Conservation (phyloP, 64 coral and sea anemone species). For the Montipora efflorescens region DNA sequence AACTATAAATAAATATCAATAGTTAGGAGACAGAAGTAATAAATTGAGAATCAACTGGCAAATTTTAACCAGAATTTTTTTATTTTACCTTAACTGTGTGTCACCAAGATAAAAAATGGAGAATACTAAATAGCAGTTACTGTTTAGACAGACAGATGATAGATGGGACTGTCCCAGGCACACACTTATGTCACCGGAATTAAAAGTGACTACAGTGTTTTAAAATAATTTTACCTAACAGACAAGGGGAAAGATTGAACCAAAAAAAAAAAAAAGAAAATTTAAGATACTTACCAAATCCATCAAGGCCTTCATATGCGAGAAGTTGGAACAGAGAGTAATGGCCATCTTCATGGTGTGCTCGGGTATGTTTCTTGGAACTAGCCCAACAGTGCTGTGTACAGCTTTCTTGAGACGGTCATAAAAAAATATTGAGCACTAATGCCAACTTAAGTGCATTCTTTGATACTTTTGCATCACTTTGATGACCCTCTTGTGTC, state of each 20-base stretch:
- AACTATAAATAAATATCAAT: background rate
- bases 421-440: slow-evolving; percentile 13
- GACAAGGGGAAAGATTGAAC: background rate
- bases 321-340: slow-evolving; percentile 9
- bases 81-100: background rate
- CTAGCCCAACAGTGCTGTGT: slow-evolving; percentile 29
- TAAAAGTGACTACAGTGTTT: background rate
- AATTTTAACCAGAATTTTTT: no score
- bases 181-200: background rate
- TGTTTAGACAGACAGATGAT: slow-evolving; percentile 3
- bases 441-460: slow-evolving; percentile 44
- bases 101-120: background rate
- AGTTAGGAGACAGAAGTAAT: no score
- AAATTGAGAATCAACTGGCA: no score
- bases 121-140: background rate
- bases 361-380: slow-evolving; percentile 21
- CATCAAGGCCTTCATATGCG: background rate
- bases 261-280: background rate
- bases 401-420: slow-evolving; percentile 40
- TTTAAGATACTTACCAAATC: slow-evolving; percentile 8
- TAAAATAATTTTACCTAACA: no score
- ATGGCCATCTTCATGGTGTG: slow-evolving; percentile 38
- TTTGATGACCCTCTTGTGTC: background rate
- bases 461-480: slow-evolving; percentile 47
- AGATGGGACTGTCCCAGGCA: background rate